Evolutionary conservation across 2,797 vertebrate species (phyloP).

Genomic region (Sebastes trivittatus): DNA sequence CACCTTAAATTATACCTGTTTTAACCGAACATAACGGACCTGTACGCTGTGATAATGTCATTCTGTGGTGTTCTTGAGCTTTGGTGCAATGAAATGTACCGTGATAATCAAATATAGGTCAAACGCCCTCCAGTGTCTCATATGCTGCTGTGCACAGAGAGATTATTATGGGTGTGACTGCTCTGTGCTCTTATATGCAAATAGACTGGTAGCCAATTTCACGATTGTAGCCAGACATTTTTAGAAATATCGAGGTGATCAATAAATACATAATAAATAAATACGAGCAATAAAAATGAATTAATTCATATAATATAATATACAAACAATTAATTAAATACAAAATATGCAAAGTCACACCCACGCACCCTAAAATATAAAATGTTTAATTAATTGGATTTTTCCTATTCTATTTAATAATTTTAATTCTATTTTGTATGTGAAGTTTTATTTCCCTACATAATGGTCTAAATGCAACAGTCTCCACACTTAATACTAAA

Average conservation of each 20-base stretch:
- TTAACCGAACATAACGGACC: not conserved
- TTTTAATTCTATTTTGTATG: not conserved
- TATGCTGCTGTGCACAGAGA: not conserved
- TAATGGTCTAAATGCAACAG: not conserved
- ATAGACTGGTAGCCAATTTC: not conserved
- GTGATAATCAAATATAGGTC: slow-evolving; percentile 35
- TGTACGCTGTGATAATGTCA: fast-evolving
- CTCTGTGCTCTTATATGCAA: not conserved
- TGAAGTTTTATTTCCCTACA: not conserved
- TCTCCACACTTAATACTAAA: not conserved
- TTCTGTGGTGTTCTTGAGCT: not conserved
- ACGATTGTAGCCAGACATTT: not conserved
- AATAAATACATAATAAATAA: not conserved
- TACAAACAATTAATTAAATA: not conserved
- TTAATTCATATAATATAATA: not conserved
- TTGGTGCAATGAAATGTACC: not conserved
- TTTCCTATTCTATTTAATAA: not conserved
- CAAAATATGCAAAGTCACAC: not conserved
- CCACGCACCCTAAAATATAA: not conserved
- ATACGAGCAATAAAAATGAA: not conserved
- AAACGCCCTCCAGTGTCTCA: slow-evolving; percentile 48
- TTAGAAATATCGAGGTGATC: not conserved
- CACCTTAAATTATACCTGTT: not conserved
- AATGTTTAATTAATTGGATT: not conserved
- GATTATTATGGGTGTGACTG: not conserved